Conservation (phyloP, 1,140 invertebrate genomes). For the Wasmannia auropunctata region DNA sequence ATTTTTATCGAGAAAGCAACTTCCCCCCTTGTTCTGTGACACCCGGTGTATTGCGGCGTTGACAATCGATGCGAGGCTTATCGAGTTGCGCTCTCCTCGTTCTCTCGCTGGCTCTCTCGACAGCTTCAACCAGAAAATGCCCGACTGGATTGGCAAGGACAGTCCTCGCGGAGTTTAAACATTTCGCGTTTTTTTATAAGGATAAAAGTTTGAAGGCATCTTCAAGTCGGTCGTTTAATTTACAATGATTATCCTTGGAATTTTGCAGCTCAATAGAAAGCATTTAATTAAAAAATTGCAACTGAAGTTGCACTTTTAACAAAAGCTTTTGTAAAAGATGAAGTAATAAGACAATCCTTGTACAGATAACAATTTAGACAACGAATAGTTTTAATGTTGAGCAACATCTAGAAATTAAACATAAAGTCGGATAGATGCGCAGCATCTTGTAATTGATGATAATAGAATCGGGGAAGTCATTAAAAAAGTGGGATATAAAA, state of each 20-base stretch:
- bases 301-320: background rate
- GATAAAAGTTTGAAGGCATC: background rate
- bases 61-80: slow-evolving; percentile 65
- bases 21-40: background rate
- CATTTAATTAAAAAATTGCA: background rate
- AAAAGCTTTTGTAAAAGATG: background rate
- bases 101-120: slow-evolving; percentile 9
- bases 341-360: background rate
- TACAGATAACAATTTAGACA: background rate
- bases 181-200: slow-evolving; percentile 10
- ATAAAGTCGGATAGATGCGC: background rate
- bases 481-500: background rate
- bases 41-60: slow-evolving; percentile 58
- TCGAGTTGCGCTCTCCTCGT: slow-evolving; percentile 48
- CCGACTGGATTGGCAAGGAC: background rate
- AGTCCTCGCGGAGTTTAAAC: background rate
- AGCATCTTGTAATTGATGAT: background rate
- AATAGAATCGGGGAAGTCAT: background rate
- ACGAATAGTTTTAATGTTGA: background rate
- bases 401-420: background rate
- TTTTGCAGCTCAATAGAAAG: background rate
- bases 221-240: background rate
- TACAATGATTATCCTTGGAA: background rate
- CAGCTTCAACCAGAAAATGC: slow-evolving; percentile 11
- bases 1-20: background rate